Conservation (phyloP, 1,140 invertebrate genomes). For the Nylanderia fulva region DNA sequence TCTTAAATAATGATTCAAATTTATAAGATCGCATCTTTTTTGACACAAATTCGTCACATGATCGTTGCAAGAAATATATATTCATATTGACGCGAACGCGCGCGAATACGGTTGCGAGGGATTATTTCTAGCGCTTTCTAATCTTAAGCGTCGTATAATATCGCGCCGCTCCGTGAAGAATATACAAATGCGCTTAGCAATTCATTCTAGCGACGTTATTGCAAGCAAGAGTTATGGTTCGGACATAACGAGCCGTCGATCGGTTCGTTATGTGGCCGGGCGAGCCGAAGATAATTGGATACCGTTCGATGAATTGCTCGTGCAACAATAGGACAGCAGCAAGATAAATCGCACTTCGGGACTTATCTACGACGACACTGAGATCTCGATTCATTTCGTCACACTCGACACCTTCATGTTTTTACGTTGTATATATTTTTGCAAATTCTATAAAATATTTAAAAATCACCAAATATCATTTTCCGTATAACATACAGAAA, state of each 20-base stretch:
- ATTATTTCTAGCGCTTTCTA: conserved; percentile 65
- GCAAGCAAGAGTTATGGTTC: conserved; percentile 68
- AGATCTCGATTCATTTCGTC: not conserved
- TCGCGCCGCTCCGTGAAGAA: conserved; percentile 35
- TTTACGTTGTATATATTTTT: not conserved
- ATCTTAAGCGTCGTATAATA: conserved; percentile 67
- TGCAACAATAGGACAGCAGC: conserved; percentile 64
- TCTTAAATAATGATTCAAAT: not conserved
- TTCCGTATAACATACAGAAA: not conserved
- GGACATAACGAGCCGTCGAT: conserved; percentile 69
- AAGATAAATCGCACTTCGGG: conserved; percentile 56
- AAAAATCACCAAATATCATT: not conserved
- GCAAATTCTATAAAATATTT: not conserved
- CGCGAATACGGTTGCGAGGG: not conserved
- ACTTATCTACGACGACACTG: conserved; percentile 32
- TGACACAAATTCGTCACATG: conserved; percentile 18
- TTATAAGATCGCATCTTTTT: conserved; percentile 6
- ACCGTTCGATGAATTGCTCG: conserved; percentile 69
- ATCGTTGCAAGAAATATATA: conserved; percentile 26
- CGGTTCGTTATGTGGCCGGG: conserved; percentile 67
- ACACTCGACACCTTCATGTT: not conserved
- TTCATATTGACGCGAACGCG: not conserved
- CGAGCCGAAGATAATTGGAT: conserved; percentile 69
- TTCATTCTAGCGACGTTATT: conserved; percentile 70
- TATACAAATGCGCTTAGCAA: conserved; percentile 58